Base-by-base conservation (phyloP, 2,797 vertebrate genomes). In the Karalla daura region DNA sequence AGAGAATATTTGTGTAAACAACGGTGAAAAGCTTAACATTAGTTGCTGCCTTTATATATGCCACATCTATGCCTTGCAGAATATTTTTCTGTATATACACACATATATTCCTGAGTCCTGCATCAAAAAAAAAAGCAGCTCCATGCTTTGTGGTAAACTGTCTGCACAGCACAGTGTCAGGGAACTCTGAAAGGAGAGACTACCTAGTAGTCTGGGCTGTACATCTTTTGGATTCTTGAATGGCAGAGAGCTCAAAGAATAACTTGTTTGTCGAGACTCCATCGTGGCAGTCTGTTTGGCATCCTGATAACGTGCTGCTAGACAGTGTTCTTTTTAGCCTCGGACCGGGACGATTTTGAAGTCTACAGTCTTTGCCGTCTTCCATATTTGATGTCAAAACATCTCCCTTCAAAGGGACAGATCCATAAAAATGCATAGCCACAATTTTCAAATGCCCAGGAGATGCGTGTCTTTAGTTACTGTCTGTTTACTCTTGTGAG, bases 331-430 rank as follows among this genome's bases (percentile, higher is more conserved):
- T 83, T 79, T 63, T 66, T 24, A 56, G 44, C 37, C 39, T 15
- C 14, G 36, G 56, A 78, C 70, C 8, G 20, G 4, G 12, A 60
- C 33, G 44, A 65, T 32, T 59, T 63, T 61, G 51, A 79, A 50
- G 59, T 86, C 83, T 62, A 79, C 28, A 63, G 63, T 32, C 43
- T 32, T 65, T 60, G 52, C 65, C 51, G 55, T 78, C 73, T 78
- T 90, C 65, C 91, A 85, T 89, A 90, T 91, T 87, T 92, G 49
- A 90, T 90, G 83, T 79, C 44, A 84, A 90, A 88, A 88, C 70
- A 73, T 80, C 82, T 87, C 66, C 56, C 78, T 79, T 87, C 78
- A 83, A 91, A 89, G 67, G 15, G 40, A 47, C 39, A 6, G 20
- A 77, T 71, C 74, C 76, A 86, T 85, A 78, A 88, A 88, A 88